Conservation (phyloP, 2,888 invertebrate genomes). For the Listrodromus nycthemerus region DNA sequence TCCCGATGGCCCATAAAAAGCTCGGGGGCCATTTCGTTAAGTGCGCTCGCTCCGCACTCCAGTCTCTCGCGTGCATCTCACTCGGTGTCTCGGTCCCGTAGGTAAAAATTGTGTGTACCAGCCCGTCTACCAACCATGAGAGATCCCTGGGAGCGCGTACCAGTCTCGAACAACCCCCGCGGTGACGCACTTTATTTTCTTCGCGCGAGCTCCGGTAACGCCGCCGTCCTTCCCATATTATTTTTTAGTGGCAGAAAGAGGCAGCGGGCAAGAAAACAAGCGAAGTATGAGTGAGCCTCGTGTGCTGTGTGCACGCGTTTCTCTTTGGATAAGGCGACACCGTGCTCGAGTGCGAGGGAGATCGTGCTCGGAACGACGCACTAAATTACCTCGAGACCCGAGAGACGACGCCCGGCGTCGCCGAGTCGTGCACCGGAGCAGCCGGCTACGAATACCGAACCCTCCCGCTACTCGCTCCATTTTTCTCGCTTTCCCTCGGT, state of each 20-base stretch:
- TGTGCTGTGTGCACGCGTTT: constrained; percentile 25
- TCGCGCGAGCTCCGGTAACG: constrained; percentile 55
- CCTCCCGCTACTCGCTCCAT: constrained; percentile 37
- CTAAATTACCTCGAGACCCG: constrained; percentile 61
- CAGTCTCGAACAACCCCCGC: constrained; percentile 22
- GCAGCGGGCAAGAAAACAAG: constrained; percentile 19
- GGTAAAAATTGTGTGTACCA: constrained; percentile 44
- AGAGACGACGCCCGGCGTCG: constrained; percentile 63
- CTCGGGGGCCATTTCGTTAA: constrained; percentile 54
- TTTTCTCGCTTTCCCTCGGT: constrained; percentile 61
- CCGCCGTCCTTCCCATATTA: constrained; percentile 46
- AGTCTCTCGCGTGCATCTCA: constrained; percentile 33
- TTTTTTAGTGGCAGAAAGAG: constrained; percentile 46
- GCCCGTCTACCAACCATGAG: constrained; percentile 12
- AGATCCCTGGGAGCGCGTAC: constrained; percentile 25
- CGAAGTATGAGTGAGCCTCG: constrained; percentile 27
- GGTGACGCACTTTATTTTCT: constrained; percentile 54
- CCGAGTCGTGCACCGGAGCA: constrained; percentile 62
- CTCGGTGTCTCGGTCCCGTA: constrained; percentile 18
- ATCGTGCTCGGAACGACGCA: constrained; percentile 58
- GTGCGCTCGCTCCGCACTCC: constrained; percentile 54
- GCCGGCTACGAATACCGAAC: constrained; percentile 57
- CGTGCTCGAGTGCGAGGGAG: not conserved
- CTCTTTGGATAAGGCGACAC: constrained; percentile 15
- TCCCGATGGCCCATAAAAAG: constrained; percentile 61